These are phyloP conservation scores for Malurus leucopterus DNA, from an alignment of 2,797 vertebrate genomes.

Conservation along the genomic window DNA sequence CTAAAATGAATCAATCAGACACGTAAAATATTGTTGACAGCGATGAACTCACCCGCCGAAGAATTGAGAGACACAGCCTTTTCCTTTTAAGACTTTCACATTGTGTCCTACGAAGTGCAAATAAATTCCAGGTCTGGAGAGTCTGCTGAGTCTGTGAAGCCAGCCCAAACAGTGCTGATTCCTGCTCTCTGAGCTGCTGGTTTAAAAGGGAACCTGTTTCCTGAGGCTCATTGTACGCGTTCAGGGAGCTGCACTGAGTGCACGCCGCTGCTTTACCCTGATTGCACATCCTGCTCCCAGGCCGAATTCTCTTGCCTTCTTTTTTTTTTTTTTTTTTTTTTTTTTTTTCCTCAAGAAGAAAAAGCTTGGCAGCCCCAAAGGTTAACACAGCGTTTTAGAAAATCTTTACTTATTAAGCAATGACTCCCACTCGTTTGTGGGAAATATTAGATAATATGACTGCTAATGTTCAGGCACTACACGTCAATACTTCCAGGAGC, in stretches of 20 bases:
- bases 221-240: not conserved
- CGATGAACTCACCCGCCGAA: not conserved
- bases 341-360: not conserved
- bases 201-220: not conserved
- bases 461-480: constrained; percentile 10
- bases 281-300: not conserved
- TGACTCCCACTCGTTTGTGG: constrained; percentile 44
- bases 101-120: not conserved
- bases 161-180: not conserved
- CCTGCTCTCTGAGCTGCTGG: not conserved
- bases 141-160: not conserved
- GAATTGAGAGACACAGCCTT: not conserved
- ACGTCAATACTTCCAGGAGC: constrained; percentile 28
- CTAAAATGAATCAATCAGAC: not conserved
- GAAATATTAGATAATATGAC: constrained; percentile 41
- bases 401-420: constrained; percentile 60
- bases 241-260: not conserved
- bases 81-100: not conserved
- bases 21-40: not conserved
- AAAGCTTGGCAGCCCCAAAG: not conserved
- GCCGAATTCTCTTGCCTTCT: not conserved
- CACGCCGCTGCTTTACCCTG: not conserved
- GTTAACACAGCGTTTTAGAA: constrained; percentile 36
- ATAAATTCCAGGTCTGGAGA: not conserved
- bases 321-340: not conserved